Conservation (phyloP, 2,113 vertebrate genomes). For the Junco hyemalis region DNA sequence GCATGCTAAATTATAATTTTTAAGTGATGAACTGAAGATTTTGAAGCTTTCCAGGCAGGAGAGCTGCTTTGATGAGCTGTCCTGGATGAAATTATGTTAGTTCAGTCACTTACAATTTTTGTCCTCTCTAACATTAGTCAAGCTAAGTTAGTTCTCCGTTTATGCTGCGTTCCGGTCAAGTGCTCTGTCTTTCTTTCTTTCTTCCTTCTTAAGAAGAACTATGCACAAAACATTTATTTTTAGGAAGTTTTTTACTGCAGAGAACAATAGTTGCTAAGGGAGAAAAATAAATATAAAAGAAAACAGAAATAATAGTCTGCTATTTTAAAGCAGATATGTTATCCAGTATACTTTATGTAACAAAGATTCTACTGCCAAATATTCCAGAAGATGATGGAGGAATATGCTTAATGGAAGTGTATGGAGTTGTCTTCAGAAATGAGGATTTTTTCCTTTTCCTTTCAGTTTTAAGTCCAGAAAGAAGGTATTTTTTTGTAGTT, state of each 20-base stretch:
- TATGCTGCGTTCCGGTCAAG: background rate
- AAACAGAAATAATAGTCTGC: background rate
- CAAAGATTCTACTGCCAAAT: background rate
- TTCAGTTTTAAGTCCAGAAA: background rate
- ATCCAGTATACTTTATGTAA: background rate
- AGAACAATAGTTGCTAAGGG: background rate
- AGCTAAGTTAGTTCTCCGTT: background rate
- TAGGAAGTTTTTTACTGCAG: background rate
- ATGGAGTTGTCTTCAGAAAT: background rate
- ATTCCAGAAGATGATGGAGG: background rate
- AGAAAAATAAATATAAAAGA: background rate
- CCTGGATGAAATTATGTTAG: background rate
- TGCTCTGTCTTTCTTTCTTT: background rate
- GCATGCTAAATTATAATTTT: background rate
- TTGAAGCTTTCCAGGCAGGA: background rate
- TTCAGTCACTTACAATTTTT: background rate
- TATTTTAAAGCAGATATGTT: background rate
- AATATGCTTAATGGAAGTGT: background rate
- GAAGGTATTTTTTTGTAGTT: background rate
- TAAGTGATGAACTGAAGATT: background rate
- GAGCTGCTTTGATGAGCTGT: background rate
- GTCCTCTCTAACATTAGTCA: background rate
- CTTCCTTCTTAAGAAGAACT: constrained; percentile 10
- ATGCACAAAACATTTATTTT: background rate
- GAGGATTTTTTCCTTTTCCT: background rate